Evolutionary conservation across 2,797 vertebrate species (phyloP).

Genomic region (Cichlasoma orientale): DNA sequence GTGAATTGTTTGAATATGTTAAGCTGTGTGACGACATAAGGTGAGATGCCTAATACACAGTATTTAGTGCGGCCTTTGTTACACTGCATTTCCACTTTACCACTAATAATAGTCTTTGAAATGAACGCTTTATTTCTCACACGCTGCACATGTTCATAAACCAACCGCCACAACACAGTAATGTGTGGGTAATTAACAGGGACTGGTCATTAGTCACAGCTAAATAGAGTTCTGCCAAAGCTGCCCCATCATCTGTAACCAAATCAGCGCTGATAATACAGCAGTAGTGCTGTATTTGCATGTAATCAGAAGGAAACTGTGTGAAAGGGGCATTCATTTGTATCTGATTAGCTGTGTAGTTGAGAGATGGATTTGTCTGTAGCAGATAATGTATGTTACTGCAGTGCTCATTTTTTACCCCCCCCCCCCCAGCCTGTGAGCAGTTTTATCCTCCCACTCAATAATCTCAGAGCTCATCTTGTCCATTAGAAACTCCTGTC

Average conservation of each 20-base stretch:
- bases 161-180: neutral
- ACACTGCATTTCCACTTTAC: neutral
- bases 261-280: conserved; percentile 1
- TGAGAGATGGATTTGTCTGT: conserved; percentile 25
- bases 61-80: neutral
- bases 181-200: neutral
- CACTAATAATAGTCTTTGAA: neutral
- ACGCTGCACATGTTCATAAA: neutral
- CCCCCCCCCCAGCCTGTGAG: conserved; percentile 22
- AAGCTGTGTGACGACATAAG: conserved; percentile 61
- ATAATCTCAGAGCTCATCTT: conserved; percentile 48
- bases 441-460: conserved; percentile 58
- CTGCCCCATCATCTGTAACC: neutral
- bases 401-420: conserved; percentile 12
- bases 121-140: neutral
- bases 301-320: conserved; percentile 12
- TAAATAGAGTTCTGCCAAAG: neutral
- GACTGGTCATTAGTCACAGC: neutral
- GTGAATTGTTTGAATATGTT: neutral
- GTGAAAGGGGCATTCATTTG: conserved; percentile 8
- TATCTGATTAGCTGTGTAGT: conserved; percentile 21
- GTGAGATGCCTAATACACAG: conserved; percentile 32
- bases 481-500: conserved; percentile 13
- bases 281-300: conserved; percentile 13
- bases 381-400: conserved; percentile 17